phyloP scores from a whole-genome alignment of 2,113 vertebrate species.

The Pantherophis guttatus region DNA sequence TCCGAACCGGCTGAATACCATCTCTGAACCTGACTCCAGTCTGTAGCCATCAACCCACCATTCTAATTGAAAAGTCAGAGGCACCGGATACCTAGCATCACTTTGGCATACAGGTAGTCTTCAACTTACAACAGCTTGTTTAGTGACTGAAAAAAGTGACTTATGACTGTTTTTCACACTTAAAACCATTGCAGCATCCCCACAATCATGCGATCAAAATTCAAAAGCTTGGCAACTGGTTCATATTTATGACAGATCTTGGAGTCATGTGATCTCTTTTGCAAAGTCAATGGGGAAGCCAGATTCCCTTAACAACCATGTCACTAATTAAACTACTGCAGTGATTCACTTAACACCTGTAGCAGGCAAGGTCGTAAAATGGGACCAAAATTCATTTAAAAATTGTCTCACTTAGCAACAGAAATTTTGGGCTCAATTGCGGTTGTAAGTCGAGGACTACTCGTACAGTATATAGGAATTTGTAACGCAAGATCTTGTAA shows the following conservation, averaged over 20 bases:
- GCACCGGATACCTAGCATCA: background rate
- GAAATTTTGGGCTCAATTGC: background rate
- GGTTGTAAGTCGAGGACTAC: background rate
- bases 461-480: background rate
- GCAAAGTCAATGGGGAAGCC: background rate
- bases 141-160: background rate
- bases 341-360: background rate
- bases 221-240: background rate
- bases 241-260: background rate
- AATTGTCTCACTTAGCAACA: background rate
- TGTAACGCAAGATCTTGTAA: background rate
- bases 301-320: background rate
- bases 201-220: background rate
- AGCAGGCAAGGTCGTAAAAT: background rate
- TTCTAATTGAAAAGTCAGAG: background rate
- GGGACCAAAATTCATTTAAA: background rate
- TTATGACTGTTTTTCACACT: background rate
- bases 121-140: background rate
- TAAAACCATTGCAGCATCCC: background rate
- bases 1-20: too few species aligned
- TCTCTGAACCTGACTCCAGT: background rate
- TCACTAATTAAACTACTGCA: background rate
- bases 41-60: background rate
- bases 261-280: background rate
- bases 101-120: background rate